phyloP scores from a whole-genome alignment of 2,113 vertebrate genomes.

The Oncorhynchus tshawytscha region DNA sequence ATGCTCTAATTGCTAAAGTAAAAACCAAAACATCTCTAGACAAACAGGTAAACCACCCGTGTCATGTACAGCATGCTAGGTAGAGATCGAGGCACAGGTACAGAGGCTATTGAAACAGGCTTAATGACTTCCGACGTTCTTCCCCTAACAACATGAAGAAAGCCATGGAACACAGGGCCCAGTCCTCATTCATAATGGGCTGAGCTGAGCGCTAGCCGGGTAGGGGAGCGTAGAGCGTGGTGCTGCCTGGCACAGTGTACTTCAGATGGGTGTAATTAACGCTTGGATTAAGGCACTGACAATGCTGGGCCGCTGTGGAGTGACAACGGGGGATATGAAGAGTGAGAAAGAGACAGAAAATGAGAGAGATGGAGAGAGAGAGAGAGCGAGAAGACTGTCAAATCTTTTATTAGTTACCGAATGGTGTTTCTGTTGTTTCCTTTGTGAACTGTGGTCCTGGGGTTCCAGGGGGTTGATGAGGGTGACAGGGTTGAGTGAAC shows the following conservation, averaged over 20 bases:
- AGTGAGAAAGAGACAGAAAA: too few relatives aligned
- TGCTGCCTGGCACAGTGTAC: constrained; percentile 4
- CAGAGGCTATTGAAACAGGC: constrained; percentile 42
- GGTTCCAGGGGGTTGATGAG: neutral
- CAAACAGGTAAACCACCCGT: too few relatives aligned
- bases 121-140: constrained; percentile 66
- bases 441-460: neutral
- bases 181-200: constrained; percentile 59
- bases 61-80: too few relatives aligned
- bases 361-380: too few relatives aligned
- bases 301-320: neutral
- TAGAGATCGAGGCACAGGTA: neutral
- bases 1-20: too few relatives aligned
- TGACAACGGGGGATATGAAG: too few relatives aligned
- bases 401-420: neutral
- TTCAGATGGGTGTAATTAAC: constrained; percentile 59
- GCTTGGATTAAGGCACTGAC: constrained; percentile 49
- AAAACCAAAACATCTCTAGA: too few relatives aligned
- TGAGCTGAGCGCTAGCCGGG: neutral
- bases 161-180: constrained; percentile 40
- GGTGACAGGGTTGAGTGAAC: neutral
- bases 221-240: constrained; percentile 1
- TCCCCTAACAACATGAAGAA: constrained; percentile 61
- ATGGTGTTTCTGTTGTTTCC: neutral
- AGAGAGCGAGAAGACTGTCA: neutral